Evolutionary conservation across 1,140 invertebrate species (phyloP).

Genomic region (Muscidifurax raptorellus): DNA sequence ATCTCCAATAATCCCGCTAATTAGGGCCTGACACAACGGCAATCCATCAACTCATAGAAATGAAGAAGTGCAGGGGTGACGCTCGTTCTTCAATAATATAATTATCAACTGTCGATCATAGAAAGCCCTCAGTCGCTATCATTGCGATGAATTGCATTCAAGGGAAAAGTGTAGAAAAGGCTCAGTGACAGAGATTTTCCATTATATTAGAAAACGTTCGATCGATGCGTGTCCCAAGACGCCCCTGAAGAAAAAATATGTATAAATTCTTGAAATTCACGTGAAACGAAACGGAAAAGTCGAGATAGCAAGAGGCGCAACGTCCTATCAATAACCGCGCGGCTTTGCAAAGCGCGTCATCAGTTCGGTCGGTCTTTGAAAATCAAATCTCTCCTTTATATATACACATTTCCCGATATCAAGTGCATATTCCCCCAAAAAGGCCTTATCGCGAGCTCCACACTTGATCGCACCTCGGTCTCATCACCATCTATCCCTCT

Average conservation of each 20-base stretch:
- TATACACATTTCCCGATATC: neutral
- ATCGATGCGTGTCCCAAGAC: too few relatives aligned
- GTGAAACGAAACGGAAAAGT: neutral
- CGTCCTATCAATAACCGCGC: neutral
- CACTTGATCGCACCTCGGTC: neutral
- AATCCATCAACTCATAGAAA: too few relatives aligned
- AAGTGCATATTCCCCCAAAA: neutral
- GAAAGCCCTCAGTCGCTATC: neutral
- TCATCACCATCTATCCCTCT: neutral
- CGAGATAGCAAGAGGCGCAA: neutral
- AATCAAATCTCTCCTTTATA: neutral
- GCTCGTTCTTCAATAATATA: neutral
- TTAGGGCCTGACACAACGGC: neutral
- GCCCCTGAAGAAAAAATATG: neutral
- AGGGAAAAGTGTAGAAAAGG: too few relatives aligned
- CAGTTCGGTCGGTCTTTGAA: neutral
- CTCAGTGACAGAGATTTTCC: too few relatives aligned
- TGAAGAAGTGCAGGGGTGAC: too few relatives aligned
- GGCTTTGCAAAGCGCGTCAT: neutral
- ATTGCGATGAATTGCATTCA: too few relatives aligned
- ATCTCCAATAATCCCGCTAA: neutral
- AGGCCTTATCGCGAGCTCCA: neutral
- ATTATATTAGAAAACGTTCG: too few relatives aligned
- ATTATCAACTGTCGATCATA: neutral
- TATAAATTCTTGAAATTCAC: neutral